These are phyloP conservation scores for Bubo blakistoni DNA, from an alignment of 2,113 vertebrate genomes.

Conservation along the genomic window DNA sequence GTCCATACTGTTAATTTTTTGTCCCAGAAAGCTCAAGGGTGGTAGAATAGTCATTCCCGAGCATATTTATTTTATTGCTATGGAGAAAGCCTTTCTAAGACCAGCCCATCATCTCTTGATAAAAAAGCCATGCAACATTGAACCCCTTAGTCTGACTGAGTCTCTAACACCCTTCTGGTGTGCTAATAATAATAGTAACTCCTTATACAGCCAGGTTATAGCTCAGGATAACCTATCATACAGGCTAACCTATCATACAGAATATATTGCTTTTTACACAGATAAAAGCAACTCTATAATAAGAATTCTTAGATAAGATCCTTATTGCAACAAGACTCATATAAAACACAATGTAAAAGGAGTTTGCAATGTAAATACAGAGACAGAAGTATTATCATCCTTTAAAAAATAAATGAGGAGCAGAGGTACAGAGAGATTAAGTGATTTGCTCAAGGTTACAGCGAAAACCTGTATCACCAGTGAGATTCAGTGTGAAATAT, in stretches of 20 bases:
- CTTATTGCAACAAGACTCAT: background rate
- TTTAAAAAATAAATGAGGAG: constrained; percentile 38
- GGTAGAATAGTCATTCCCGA: background rate
- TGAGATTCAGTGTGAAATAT: background rate
- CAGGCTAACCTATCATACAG: background rate
- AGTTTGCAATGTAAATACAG: constrained; percentile 19
- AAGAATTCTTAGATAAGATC: background rate
- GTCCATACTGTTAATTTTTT: background rate
- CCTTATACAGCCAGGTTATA: background rate
- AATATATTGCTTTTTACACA: background rate
- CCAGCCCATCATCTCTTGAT: background rate
- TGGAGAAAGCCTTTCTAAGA: background rate
- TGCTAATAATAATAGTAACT: background rate
- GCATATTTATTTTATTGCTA: background rate
- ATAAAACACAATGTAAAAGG: background rate
- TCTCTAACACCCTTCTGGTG: background rate
- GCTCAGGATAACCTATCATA: background rate
- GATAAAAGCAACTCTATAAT: background rate
- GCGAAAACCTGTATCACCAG: background rate
- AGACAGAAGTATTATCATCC: background rate
- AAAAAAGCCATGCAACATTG: background rate
- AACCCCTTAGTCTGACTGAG: background rate
- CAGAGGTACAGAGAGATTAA: background rate
- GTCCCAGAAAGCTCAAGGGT: background rate
- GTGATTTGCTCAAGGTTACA: constrained; percentile 35